A percentile compares a stretch with the other conserved stretches of the same genome.
phyloP scores from a whole-genome alignment of 2,113 vertebrate species.

The Rafetus swinhoei region DNA sequence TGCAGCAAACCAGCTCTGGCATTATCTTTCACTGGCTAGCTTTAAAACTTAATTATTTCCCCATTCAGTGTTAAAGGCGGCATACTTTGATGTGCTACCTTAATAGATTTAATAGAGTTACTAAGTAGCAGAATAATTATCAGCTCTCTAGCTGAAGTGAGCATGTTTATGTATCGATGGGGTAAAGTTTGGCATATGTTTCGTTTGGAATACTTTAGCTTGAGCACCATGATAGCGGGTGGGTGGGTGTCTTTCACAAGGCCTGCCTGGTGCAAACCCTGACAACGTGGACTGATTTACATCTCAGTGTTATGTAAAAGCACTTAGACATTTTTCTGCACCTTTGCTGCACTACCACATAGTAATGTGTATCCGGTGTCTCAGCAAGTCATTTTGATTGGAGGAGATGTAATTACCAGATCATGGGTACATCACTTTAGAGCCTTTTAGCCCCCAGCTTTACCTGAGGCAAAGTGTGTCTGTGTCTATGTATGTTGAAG shows the following conservation, averaged over 20 bases:
- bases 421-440: background rate
- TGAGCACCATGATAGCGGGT: slow-evolving; percentile 13
- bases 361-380: background rate
- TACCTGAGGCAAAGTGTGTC: slow-evolving; percentile 10
- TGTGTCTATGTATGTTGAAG: accelerated
- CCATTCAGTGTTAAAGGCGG: slow-evolving; percentile 69
- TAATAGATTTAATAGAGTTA: slow-evolving; percentile 72
- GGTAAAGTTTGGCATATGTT: background rate
- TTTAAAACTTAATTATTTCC: slow-evolving; percentile 86
- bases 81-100: slow-evolving; percentile 62
- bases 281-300: slow-evolving; percentile 22
- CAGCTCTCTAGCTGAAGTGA: slow-evolving; percentile 65
- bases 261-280: background rate
- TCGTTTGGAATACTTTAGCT: slow-evolving; percentile 19
- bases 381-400: background rate
- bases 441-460: background rate
- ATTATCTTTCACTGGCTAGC: slow-evolving; percentile 81
- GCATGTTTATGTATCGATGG: slow-evolving; percentile 26
- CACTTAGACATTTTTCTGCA: background rate
- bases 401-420: background rate
- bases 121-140: slow-evolving; percentile 63
- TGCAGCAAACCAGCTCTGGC: slow-evolving; percentile 72
- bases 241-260: slow-evolving; percentile 24
- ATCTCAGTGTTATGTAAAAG: background rate
- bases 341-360: background rate